Evolutionary conservation across 2,888 invertebrate species (phyloP), one percentile per base, ranked within the genome.

Genomic region (Druceiella hillmani): DNA sequence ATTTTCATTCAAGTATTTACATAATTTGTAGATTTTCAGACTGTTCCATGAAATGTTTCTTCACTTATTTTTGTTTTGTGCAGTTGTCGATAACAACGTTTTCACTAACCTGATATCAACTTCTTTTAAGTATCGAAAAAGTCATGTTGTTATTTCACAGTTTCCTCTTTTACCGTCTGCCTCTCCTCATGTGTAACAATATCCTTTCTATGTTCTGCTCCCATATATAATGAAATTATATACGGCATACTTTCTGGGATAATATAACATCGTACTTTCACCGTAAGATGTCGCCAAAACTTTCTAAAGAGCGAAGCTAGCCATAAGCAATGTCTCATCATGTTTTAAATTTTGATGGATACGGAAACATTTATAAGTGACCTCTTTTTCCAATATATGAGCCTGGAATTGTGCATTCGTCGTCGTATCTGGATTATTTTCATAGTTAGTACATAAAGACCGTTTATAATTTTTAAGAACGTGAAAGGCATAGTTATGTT

Each of bases 191-290:
- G 48, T 10, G 36, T 41, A 52, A 41, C 54, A 52, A 42, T 32
- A 45, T 26, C 44, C 52, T 20, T 50, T 44, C 41, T 47, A 48
- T 11, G 47, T 42, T 5, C 32, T 20, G 24, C 44, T 51, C 44
- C 53, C 52, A 32, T 53, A 53, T 10, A 53, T 29, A 17, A 51
- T 51, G 30, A 53, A 51, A 46, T 53, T 53, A 30, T 49, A 54
- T 11, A 51, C 47, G 13, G 49, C 47, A 40, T 53, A 52, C 46
- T 54, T 55, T 36, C 52, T 38, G 11, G 43, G 39, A 34, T 52
- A 55, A 11, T 46, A 48, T 12, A 46, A 42, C 13, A 49, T 10
- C 43, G 52, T 46, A 39, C 45, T 50, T 11, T 44, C 39, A 4
- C 48, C 52, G 42, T 48, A 43, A 9, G 52, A 49, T 16, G 53